Evolutionary conservation across 2,113 vertebrate genomes (phyloP).

Genomic region (Prinia subflava): DNA sequence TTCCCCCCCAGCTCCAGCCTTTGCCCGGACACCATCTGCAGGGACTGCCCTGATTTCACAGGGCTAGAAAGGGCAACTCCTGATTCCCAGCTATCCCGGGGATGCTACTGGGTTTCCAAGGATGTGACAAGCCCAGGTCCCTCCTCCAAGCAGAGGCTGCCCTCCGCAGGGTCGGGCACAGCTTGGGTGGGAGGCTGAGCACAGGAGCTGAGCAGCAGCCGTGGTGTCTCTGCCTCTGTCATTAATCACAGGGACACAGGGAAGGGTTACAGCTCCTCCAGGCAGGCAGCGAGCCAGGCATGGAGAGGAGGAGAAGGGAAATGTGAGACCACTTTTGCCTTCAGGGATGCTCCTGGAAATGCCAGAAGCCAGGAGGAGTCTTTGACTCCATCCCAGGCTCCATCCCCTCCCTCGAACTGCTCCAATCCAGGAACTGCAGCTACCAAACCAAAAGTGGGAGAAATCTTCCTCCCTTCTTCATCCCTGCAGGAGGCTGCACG

Average conservation of each 20-base stretch:
- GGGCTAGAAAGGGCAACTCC: not conserved
- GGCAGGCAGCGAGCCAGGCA: not conserved
- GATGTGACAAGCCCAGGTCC: not conserved
- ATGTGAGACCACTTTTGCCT: not conserved
- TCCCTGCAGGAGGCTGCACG: not conserved
- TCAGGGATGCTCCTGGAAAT: not conserved
- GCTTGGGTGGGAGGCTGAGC: conserved; percentile 7
- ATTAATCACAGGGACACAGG: conserved; percentile 62
- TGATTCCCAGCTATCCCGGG: not conserved
- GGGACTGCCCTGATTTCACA: not conserved
- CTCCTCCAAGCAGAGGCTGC: not conserved
- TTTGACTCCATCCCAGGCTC: not conserved
- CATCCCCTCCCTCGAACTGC: not conserved
- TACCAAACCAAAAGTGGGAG: not conserved
- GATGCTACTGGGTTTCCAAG: not conserved
- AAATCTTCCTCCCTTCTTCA: not conserved
- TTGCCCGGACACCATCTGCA: not conserved
- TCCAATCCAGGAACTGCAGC: not conserved
- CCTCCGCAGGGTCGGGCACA: not conserved
- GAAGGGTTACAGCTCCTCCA: conserved; percentile 52
- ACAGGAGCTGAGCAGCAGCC: conserved; percentile 35
- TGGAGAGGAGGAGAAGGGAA: not conserved
- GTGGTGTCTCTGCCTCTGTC: conserved; percentile 40
- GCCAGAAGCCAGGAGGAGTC: not conserved
- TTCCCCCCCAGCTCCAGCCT: not conserved